Base-by-base conservation (phyloP, 1,140 invertebrate species). In the Lycorma delicatula region DNA sequence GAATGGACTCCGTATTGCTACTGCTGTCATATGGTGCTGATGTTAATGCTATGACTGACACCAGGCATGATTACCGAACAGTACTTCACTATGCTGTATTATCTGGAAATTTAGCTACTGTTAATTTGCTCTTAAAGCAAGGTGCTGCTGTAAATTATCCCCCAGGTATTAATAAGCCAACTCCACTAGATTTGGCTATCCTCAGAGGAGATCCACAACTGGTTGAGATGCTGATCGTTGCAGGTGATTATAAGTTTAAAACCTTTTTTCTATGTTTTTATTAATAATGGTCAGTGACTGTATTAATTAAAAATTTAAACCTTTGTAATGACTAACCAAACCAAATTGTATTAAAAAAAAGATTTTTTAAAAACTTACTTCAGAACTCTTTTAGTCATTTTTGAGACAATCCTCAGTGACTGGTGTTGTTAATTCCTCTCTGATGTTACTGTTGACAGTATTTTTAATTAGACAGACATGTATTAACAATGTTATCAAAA, bases 51-150 rank as follows among this genome's bases (percentile, higher is more conserved):
- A 85, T 87, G 73, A 81, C 88, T 0, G 87, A 88, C 68, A 80
- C 82, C 20, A 76, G 88, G 47, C 86, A 91, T 67, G 89, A 91
- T 65, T 87, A 81, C 67, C 75, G 88, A 51, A 90, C 88, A 6
- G 87, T 92, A 18, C 73, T 94, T 60, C 89, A 93, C 69, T 93
- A 91, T 68, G 90, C 87, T n/a, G 85, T 93, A 3, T 75, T 90
- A 11, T 85, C 86, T 29, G 87, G 84, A 55, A 91, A 89, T 67
- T 76, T 80, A 41, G 79, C 81, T 1, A 87, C 89, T 1, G 85
- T 91, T 0, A 85, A 89, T 67, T 71, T 92, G n/a, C 70, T 93
- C 16, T 72, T 93, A 13, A 86, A 89, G 67, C 87, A 90, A 70
- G 88, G 88, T 0, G 86, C 87, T 0, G 77, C 74, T 16, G 76